These are phyloP conservation scores for Agrotis puta DNA, from an alignment of 2,888 invertebrate genomes.

Conservation along the genomic window DNA sequence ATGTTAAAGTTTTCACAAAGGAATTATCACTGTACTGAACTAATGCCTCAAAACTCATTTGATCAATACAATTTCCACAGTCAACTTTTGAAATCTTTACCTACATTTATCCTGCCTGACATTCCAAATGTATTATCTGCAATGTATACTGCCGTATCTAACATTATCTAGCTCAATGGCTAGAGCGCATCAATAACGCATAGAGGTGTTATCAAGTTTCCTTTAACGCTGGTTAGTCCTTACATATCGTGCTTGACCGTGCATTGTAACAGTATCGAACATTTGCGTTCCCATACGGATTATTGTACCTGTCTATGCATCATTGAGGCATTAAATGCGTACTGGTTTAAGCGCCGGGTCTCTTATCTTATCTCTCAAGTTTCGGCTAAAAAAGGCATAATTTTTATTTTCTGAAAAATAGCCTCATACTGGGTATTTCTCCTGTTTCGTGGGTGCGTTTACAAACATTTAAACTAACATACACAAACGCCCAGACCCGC, in stretches of 20 bases:
- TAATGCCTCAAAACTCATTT: background rate
- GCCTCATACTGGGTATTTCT: too few relatives aligned
- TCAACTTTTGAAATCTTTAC: too few relatives aligned
- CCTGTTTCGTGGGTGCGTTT: too few relatives aligned
- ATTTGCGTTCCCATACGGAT: slow-evolving; percentile 60
- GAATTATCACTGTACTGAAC: background rate
- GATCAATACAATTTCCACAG: too few relatives aligned
- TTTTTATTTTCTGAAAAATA: too few relatives aligned
- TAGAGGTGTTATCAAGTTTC: slow-evolving; percentile 77
- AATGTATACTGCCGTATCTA: slow-evolving; percentile 47
- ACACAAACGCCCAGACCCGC: too few relatives aligned
- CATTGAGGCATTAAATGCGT: slow-evolving; percentile 10
- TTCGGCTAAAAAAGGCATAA: background rate
- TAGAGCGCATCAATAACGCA: slow-evolving; percentile 72
- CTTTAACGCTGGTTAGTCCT: slow-evolving; percentile 70
- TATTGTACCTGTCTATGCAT: slow-evolving; percentile 22
- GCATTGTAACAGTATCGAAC: slow-evolving; percentile 53
- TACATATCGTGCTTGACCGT: slow-evolving; percentile 63
- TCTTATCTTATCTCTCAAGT: background rate
- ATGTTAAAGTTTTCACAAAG: background rate
- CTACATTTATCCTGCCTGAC: too few relatives aligned
- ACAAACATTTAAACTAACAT: too few relatives aligned
- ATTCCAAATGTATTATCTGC: too few relatives aligned
- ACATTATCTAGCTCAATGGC: slow-evolving; percentile 36
- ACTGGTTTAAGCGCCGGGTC: background rate